A percentile compares a stretch with the other conserved stretches of the same genome.
phyloP scores from a whole-genome alignment of 2,113 vertebrate genomes.

The Anser cygnoides region DNA sequence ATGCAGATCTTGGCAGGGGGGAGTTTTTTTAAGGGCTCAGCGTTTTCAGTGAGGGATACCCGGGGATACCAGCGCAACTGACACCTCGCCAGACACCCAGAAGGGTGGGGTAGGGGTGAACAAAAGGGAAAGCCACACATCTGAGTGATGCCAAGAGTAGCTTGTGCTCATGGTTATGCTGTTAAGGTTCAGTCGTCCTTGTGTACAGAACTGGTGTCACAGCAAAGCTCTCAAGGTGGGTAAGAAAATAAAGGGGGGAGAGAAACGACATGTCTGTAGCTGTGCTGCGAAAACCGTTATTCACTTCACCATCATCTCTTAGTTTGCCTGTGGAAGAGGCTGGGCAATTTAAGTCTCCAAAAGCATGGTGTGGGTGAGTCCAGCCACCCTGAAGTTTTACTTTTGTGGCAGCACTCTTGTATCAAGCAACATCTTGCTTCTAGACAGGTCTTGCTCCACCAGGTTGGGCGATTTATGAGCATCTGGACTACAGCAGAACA shows the following conservation, averaged over 20 bases:
- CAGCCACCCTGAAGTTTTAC: background rate
- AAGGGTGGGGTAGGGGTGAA: background rate
- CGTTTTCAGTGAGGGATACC: background rate
- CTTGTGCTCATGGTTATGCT: background rate
- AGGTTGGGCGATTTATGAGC: background rate
- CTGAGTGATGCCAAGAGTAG: background rate
- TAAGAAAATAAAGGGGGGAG: background rate
- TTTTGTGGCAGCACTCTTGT: background rate
- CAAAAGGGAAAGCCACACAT: background rate
- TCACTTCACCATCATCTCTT: background rate
- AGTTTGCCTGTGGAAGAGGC: background rate
- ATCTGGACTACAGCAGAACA: background rate
- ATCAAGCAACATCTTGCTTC: background rate
- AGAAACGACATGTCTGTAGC: too few relatives aligned
- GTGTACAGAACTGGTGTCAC: background rate
- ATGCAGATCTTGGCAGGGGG: background rate
- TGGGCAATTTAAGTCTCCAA: background rate
- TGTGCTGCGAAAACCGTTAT: background rate
- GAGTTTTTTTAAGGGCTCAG: background rate
- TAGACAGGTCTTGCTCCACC: background rate
- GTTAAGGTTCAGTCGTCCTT: background rate
- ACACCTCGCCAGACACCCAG: background rate
- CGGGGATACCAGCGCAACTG: background rate
- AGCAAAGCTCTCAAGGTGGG: background rate
- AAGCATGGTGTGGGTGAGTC: background rate